Base-by-base conservation (phyloP, 1,140 invertebrate genomes). In the Tetranychus cinnabarinus region DNA sequence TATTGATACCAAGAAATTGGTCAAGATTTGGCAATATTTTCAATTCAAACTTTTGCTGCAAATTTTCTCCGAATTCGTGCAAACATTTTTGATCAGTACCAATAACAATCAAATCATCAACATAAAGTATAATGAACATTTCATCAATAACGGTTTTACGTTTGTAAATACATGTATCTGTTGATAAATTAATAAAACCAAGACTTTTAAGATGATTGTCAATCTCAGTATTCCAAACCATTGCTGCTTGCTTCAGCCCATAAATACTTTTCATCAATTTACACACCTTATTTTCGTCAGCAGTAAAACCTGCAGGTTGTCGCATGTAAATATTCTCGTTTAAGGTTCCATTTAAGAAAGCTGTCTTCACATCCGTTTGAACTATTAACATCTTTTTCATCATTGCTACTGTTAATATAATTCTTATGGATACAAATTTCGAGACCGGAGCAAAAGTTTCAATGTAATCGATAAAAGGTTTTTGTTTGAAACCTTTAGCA, bases 221-320 rank as follows among this genome's bases (percentile, higher is more conserved):
- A 42, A 42, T 42, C 10, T 42, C 39, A 6, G 5, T 42, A 10
- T 42, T 42, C 39, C 39, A 42, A 13, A 64, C 66, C 36, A 68
- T 64, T 34, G 71, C 68, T 33, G 71, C 69, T 64, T 77, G 72
- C 62, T 42, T 42, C 10, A 42, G 10, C 39, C 39, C 39, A 42
- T 42, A 42, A 6, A 42, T 6, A 42, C 39, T 42, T 42, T 42
- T 42, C 39, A 0, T 10, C 5, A 42, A 10, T 42, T 42, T 42
- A 42, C 39, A 42, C 5, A 42, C 39, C 5, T 10, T 5, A 10
- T 10, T 10, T 6, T 10, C 10, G 10, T 10, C 39, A 42, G 0
- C 39, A 42, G 5, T 10, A 42, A 42, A 42, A 5, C 39, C 39
- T 42, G 60, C 58, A 6, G 60, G 60, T 58, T 36, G 54, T 33